Conservation (phyloP, 2,113 vertebrate genomes). For the Hippolais icterina region DNA sequence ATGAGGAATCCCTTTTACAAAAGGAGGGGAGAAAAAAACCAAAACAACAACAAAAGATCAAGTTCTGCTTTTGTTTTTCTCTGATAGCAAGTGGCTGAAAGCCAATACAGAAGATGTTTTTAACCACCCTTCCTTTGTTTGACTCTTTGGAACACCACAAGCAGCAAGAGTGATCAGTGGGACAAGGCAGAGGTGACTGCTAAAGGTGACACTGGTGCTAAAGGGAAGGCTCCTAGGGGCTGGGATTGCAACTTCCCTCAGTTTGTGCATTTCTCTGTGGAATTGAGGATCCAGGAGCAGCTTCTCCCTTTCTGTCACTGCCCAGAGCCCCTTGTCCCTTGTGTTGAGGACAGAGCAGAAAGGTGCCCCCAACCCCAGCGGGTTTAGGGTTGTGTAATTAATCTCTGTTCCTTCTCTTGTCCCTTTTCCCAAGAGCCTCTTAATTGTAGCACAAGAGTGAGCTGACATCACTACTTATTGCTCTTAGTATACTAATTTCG, state of each 20-base stretch:
- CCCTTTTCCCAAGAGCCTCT: not conserved
- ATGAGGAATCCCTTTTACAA: constrained; percentile 58
- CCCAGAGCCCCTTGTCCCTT: not conserved
- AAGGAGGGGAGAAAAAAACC: not conserved
- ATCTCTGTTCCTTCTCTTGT: not conserved
- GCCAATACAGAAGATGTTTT: not conserved
- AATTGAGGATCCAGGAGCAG: not conserved
- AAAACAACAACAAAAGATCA: constrained; percentile 63
- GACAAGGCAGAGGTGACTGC: not conserved
- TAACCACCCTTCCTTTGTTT: not conserved
- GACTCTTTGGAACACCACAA: not conserved
- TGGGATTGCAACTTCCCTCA: not conserved
- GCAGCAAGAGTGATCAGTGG: not conserved
- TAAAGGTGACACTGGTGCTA: not conserved
- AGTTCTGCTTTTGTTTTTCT: constrained; percentile 47
- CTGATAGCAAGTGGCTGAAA: not conserved
- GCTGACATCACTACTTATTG: not conserved
- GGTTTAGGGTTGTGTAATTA: not conserved
- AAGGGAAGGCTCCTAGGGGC: not conserved
- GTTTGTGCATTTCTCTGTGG: not conserved
- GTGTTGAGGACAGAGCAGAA: not conserved
- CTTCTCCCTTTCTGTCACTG: not conserved
- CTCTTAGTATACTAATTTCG: not conserved
- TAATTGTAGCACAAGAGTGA: not conserved
- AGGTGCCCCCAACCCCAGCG: not conserved